Conservation (phyloP, 2,888 invertebrate species). For the Andrena chrysosceles region DNA sequence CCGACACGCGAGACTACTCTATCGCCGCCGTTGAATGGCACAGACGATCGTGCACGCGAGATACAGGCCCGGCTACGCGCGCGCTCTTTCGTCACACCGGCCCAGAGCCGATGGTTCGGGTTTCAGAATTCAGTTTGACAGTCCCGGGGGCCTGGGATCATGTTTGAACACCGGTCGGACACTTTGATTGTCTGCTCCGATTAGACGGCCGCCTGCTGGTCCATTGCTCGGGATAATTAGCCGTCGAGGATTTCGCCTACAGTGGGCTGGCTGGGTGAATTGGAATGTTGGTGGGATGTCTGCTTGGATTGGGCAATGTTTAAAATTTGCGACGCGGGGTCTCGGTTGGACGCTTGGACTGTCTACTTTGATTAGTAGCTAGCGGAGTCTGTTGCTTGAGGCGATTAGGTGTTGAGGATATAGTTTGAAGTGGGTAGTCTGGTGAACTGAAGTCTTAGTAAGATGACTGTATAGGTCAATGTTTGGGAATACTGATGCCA, state of each 20-base stretch:
- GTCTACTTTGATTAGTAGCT: neutral
- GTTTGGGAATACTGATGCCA: neutral
- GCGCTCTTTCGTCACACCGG: slow-evolving; percentile 52
- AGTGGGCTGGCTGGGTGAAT: neutral
- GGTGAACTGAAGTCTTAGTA: neutral
- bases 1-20: slow-evolving; percentile 67
- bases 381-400: neutral
- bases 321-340: neutral
- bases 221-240: slow-evolving; percentile 32
- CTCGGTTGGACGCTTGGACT: neutral
- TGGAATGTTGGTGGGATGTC: neutral
- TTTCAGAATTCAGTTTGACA: slow-evolving; percentile 51
- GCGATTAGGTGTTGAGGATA: neutral
- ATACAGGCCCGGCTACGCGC: slow-evolving; percentile 38
- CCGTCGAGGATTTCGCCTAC: slow-evolving; percentile 3
- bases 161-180: slow-evolving; percentile 36
- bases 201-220: slow-evolving; percentile 21
- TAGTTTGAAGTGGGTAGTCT: neutral
- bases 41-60: slow-evolving; percentile 34
- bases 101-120: slow-evolving; percentile 17
- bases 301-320: neutral
- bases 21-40: slow-evolving; percentile 60
- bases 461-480: neutral
- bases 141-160: slow-evolving; percentile 21
- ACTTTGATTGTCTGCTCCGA: slow-evolving; percentile 44